Conservation (phyloP, 2,888 invertebrate species). For the Oeneis ivallda region DNA sequence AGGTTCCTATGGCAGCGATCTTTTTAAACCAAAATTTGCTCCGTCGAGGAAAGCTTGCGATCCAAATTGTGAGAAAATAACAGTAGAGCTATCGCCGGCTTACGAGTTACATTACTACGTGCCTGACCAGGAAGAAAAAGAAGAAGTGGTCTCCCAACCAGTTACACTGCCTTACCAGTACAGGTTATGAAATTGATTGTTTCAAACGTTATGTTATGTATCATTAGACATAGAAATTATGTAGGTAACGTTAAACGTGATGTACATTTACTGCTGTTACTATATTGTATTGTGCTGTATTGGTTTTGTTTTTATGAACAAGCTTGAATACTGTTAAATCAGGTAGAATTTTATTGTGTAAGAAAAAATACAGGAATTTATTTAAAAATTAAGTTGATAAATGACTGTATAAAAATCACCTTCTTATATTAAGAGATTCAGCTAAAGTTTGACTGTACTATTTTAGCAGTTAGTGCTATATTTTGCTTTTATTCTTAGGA, state of each 20-base stretch:
- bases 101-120: conserved; percentile 75
- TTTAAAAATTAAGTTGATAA: conserved; percentile 4
- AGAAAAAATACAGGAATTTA: conserved; percentile 11
- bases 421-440: not conserved
- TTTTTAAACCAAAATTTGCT: conserved; percentile 14
- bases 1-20: conserved; percentile 24
- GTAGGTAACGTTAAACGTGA: not conserved
- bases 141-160: conserved; percentile 48
- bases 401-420: not conserved
- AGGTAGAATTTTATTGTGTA: not conserved
- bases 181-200: conserved; percentile 30
- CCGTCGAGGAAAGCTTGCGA: conserved; percentile 46
- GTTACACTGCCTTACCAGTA: conserved; percentile 44
- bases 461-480: not conserved
- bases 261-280: conserved; percentile 4
- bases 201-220: conserved; percentile 8
- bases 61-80: conserved; percentile 57
- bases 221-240: conserved; percentile 19
- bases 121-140: conserved; percentile 68
- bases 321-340: not conserved
- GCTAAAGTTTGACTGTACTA: not conserved
- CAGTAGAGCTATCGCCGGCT: conserved; percentile 65
- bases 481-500: not conserved
- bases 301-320: conserved; percentile 16
- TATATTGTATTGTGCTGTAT: not conserved